These are phyloP conservation scores for Caenorhabditis uteleia DNA, from an alignment of 2,888 invertebrate species.

Conservation along the genomic window DNA sequence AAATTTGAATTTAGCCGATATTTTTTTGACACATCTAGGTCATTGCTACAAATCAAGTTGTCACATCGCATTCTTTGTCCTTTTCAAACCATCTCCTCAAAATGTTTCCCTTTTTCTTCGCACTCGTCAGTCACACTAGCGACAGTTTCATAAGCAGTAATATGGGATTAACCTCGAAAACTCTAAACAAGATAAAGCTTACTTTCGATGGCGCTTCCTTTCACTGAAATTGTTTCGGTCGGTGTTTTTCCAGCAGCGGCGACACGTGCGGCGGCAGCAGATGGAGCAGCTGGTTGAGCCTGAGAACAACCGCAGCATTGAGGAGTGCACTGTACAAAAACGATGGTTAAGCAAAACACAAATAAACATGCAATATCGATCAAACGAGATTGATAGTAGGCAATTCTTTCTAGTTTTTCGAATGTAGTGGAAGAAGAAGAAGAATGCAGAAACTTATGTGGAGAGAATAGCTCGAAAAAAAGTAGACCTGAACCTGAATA, in stretches of 20 bases:
- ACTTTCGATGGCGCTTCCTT: constrained; percentile 47
- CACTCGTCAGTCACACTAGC: not conserved
- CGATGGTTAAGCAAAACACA: constrained; percentile 29
- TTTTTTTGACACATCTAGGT: too few species aligned
- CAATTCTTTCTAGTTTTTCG: too few species aligned
- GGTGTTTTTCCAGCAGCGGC: constrained; percentile 54
- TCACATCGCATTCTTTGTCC: not conserved
- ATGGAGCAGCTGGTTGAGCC: constrained; percentile 25
- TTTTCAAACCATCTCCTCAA: not conserved
- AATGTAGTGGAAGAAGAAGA: too few species aligned
- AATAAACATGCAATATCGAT: too few species aligned
- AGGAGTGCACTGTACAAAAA: constrained; percentile 45
- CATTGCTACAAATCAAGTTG: not conserved
- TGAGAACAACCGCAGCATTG: constrained; percentile 50
- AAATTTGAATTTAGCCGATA: too few species aligned
- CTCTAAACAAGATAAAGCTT: not conserved
- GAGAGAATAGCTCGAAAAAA: too few species aligned
- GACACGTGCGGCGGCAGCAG: constrained; percentile 46
- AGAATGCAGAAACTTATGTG: too few species aligned
- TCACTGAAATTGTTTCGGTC: constrained; percentile 39
- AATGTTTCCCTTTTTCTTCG: not conserved
- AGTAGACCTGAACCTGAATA: too few species aligned
- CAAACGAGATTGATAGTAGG: too few species aligned
- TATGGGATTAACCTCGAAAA: not conserved
- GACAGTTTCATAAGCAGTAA: too few species aligned